Percentiles rank a stretch among this genome's conserved stretches.
Conservation (phyloP, 2,113 vertebrate species). For the Xenus cinereus region DNA sequence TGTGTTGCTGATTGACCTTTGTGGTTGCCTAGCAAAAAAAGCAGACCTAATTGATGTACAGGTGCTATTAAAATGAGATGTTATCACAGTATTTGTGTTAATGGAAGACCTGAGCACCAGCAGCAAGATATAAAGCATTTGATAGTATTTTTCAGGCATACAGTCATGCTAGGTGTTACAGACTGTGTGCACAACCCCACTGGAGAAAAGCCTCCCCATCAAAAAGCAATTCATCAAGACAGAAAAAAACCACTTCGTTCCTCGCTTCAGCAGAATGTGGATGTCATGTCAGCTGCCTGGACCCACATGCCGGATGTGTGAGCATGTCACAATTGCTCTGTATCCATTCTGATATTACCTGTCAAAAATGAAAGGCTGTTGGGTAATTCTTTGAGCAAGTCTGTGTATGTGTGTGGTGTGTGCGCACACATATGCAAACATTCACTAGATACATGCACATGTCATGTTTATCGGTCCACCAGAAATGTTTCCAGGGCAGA, state of each 20-base stretch:
- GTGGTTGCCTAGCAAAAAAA: neutral
- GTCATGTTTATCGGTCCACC: rapidly evolving
- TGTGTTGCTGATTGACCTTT: neutral
- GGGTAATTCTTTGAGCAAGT: neutral
- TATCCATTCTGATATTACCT: neutral
- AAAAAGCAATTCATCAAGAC: neutral
- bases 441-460: neutral
- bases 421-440: neutral
- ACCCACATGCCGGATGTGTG: neutral
- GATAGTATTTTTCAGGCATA: neutral
- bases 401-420: rapidly evolving
- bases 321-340: neutral
- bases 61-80: neutral
- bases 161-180: neutral
- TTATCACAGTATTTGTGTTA: neutral
- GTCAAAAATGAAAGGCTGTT: neutral
- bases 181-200: rapidly evolving
- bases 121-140: neutral
- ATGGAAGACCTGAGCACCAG: neutral
- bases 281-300: neutral
- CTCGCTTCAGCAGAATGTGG: neutral
- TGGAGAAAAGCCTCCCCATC: neutral
- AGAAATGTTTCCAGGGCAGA: neutral
- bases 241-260: neutral
- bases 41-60: neutral